Conservation (phyloP, 2,797 vertebrate genomes). For the Adrianichthys oophorus region DNA sequence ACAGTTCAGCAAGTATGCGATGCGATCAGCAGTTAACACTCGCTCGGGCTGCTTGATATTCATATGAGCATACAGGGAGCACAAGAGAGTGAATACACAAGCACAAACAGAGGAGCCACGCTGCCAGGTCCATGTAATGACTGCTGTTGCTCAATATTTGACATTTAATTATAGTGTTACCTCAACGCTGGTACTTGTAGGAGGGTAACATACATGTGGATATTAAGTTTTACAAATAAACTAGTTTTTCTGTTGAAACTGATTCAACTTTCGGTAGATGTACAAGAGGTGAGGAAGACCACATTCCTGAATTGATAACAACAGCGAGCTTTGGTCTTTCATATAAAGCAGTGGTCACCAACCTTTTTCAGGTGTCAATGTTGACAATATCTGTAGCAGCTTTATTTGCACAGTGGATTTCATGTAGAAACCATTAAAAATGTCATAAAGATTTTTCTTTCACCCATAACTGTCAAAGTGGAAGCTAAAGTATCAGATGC, state of each 20-base stretch:
- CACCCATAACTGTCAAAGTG: no score
- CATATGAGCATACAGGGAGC: constrained; percentile 19
- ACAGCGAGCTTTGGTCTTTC: neutral
- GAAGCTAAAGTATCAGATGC: no score
- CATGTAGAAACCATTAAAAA: no score
- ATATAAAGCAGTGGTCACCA: neutral
- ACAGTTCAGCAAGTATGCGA: constrained; percentile 19
- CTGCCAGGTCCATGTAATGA: constrained; percentile 46
- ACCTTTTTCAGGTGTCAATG: neutral
- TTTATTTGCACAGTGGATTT: no score
- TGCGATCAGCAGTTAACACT: constrained; percentile 32
- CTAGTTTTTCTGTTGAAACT: neutral
- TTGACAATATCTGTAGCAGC: no score
- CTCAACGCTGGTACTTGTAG: constrained; percentile 20
- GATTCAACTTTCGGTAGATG: neutral
- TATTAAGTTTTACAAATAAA: neutral
- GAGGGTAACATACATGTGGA: constrained; percentile 30
- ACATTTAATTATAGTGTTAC: constrained; percentile 49
- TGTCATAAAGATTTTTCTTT: no score
- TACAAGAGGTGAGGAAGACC: neutral
- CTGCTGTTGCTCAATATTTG: constrained; percentile 52
- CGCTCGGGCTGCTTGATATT: constrained; percentile 23
- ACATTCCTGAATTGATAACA: neutral
- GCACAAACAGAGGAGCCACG: constrained; percentile 32
- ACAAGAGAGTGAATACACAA: neutral